A percentile compares a stretch with the other conserved stretches of the same genome.
Evolutionary conservation across 2,113 vertebrate species (phyloP).

Genomic region (Gymnogyps californianus): DNA sequence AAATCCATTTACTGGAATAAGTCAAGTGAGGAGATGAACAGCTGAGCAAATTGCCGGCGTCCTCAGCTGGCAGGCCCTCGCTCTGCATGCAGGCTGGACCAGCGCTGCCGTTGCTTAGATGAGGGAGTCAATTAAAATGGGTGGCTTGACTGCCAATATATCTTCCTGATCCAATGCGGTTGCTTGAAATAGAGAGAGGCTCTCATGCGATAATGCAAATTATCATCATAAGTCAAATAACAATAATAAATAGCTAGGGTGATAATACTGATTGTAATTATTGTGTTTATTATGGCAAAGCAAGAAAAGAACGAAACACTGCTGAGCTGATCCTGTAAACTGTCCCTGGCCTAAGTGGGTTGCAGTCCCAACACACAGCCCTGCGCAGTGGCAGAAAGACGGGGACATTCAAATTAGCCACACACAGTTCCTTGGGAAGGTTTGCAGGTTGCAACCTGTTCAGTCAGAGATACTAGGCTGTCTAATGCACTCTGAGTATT

Average conservation of each 20-base stretch:
- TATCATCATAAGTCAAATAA: not conserved
- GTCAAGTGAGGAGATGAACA: not conserved
- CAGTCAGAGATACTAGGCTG: not conserved
- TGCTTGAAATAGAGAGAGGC: not conserved
- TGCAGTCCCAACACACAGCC: not conserved
- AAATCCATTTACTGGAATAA: not conserved
- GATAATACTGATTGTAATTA: not conserved
- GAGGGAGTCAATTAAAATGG: not conserved
- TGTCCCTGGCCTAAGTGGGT: not conserved
- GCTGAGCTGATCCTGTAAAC: not conserved
- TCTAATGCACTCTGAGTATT: not conserved
- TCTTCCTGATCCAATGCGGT: not conserved
- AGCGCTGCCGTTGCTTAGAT: not conserved
- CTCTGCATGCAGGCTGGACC: not conserved
- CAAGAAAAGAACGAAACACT: not conserved
- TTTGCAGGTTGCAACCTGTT: not conserved
- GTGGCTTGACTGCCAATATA: not conserved
- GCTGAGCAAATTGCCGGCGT: not conserved
- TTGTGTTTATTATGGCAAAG: not conserved
- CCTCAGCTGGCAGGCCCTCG: not conserved
- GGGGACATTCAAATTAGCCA: not conserved
- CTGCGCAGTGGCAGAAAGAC: not conserved
- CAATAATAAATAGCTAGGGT: not conserved
- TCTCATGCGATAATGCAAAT: not conserved
- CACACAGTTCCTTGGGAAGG: fast-evolving